Evolutionary conservation across 2,113 vertebrate genomes (phyloP), one percentile per base, ranked within the genome.

Genomic region (Saimiri boliviensis): DNA sequence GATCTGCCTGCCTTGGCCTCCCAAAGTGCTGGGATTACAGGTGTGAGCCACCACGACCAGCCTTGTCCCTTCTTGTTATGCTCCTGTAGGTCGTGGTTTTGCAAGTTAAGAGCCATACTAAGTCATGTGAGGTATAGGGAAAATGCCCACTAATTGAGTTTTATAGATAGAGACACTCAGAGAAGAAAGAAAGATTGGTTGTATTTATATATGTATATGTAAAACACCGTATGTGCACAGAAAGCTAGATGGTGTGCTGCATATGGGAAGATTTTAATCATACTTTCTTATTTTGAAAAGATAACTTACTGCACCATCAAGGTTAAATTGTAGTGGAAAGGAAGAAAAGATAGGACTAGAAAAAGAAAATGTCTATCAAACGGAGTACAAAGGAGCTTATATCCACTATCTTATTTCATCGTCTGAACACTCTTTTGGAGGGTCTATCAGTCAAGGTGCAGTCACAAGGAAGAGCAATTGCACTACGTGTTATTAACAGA

Each of bases 261-360:
- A 17, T 56, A 1, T 77, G 40, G 49, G 58, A 87, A 56, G 32
- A 91, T 91, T 91, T 93, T 95, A 91, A 91, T 84, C 25, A 49
- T 88, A 56, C 7, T 79, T 27, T 89, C 83, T 83, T 74, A 92
- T 70, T 83, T 89, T 86, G 47, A 76, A 96, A 92, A 82, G 40
- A 89, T 76, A 85, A 92, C 27, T 85, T 80, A 84, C 21, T 84
- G 6, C 5, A 74, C 8, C n/a, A 23, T 85, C 8, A 52, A 81
- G 37, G 17, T 58, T 92, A 86, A 81, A 58, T 87, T 86, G 13
- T 89, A 86, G n/a, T 56, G 63, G 66, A 63, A 74, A 94, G 85
- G 81, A 94, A 84, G 63, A 32, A 71, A 63, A 95, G 47, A 60
- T 92, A 13, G 66, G 45, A 88, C 54, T 56, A 47, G 79, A 27